phyloP scores from a whole-genome alignment of 2,797 vertebrate species.

The Carapus acus region DNA sequence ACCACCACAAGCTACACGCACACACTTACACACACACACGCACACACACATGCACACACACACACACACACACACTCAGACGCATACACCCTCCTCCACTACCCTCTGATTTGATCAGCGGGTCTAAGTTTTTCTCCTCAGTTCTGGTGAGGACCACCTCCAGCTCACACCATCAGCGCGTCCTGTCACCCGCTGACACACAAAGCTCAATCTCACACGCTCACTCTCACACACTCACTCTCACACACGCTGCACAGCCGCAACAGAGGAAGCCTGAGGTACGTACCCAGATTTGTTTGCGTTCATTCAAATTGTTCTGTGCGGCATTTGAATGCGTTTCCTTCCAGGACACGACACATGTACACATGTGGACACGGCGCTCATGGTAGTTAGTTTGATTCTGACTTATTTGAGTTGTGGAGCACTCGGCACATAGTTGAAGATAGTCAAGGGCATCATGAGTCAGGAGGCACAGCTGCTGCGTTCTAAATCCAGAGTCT shows the following conservation, averaged over 20 bases:
- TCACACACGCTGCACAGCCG: constrained; percentile 6
- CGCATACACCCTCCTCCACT: constrained; percentile 9
- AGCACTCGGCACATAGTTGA: too few species aligned
- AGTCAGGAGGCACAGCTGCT: too few species aligned
- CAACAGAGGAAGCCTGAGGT: constrained; percentile 33
- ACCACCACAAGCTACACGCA: too few species aligned
- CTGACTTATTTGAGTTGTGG: too few species aligned
- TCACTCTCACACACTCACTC: constrained; percentile 10
- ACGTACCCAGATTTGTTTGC: constrained; percentile 7
- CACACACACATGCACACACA: too few species aligned
- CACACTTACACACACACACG: too few species aligned
- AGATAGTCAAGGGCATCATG: too few species aligned
- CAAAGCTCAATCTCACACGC: too few species aligned
- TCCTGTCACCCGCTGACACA: too few species aligned
- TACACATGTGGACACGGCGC: too few species aligned
- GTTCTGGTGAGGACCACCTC: constrained; percentile 36
- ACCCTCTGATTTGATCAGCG: not conserved
- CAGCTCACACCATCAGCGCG: constrained; percentile 12
- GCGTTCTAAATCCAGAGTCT: too few species aligned
- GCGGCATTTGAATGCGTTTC: not conserved
- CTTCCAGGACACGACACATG: not conserved
- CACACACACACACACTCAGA: constrained; percentile 25
- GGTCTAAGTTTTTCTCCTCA: constrained; percentile 12
- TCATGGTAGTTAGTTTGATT: too few species aligned
- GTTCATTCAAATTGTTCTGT: not conserved